Evolutionary conservation across 2,888 invertebrate species (phyloP), one percentile per base, ranked within the genome.

Genomic region (Sarcophaga variegata): DNA sequence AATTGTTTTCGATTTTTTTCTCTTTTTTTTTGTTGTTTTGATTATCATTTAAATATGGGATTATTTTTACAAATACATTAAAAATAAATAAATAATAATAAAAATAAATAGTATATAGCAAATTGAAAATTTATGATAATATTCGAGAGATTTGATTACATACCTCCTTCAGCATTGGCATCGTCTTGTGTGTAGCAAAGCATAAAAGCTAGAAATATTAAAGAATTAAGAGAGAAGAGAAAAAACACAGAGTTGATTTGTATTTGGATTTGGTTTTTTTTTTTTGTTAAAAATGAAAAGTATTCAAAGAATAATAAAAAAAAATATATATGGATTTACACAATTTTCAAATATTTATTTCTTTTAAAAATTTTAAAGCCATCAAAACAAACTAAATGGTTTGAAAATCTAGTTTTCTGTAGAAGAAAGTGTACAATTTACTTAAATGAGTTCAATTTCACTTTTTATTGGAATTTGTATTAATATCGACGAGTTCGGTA

Each of bases 151-250:
- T 74, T 87, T 84, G 75, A 91, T 92, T 93, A 95, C 95, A 95
- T 96, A 97, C 97, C 97, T 96, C 97, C 97, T 96, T 97, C 97
- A 93, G 97, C 96, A 94, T 97, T 97, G 92, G 97, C 95, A 94
- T 97, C 97, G 95, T 97, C 97, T 95, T 97, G 97, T 92, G 97
- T 97, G 95, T 97, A 97, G 96, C 97, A 97, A 95, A 97, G 96
- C 97, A 97, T 97, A 96, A 97, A 97, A 94, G 97, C 97, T 97
- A 91, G 96, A 93, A 97, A 93, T 93, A 91, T 90, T 81, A 91
- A 91, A 90, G 89, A 90, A 88, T 89, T 85, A 82, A 89, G 89
- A 89, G 87, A 88, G 88, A 88, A 89, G 84, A 88, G 83, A 88
- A 86, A 86, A 86, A 84, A 83, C 75, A 88, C 83, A 86, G 75